Evolutionary conservation across 2,888 invertebrate species (phyloP).

Genomic region (Drosophila pullipes): DNA sequence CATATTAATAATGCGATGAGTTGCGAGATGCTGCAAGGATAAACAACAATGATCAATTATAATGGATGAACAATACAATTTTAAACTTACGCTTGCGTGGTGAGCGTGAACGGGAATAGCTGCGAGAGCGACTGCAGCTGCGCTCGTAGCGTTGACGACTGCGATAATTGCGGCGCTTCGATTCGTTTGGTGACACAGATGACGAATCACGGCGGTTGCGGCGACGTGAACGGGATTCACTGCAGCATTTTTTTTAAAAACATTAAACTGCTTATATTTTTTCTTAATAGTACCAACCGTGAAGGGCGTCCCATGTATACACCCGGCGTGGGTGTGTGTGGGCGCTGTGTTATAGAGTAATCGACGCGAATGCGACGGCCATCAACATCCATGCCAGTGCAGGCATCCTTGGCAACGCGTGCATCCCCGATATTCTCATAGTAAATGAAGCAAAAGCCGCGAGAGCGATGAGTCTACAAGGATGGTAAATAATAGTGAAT

Average conservation of each 20-base stretch:
- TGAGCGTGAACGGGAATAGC: conserved; percentile 76
- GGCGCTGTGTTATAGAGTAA: conserved; percentile 97
- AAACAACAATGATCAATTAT: not conserved
- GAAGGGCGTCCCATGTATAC: conserved; percentile 98
- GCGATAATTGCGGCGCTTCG: conserved; percentile 37
- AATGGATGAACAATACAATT: not conserved
- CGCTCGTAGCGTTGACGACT: conserved; percentile 67
- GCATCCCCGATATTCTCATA: conserved; percentile 95
- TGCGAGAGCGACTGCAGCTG: conserved; percentile 80
- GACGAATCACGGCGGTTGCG: conserved; percentile 42
- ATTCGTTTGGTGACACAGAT: conserved; percentile 38
- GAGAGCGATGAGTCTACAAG: conserved; percentile 93
- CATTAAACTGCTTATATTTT: not conserved
- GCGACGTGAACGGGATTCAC: conserved; percentile 53
- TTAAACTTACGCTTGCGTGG: conserved; percentile 65
- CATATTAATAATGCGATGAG: conserved; percentile 48
- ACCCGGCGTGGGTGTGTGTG: conserved; percentile 98
- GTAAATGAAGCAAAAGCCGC: conserved; percentile 99
- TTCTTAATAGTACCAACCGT: conserved; percentile 55
- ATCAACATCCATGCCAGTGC: conserved; percentile 97
- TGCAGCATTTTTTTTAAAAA: conserved; percentile 2
- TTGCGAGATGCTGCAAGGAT: conserved; percentile 25
- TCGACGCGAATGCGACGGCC: conserved; percentile 97
- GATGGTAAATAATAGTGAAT: not conserved
- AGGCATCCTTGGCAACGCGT: conserved; percentile 96